Base-by-base conservation (phyloP, 2,113 vertebrate species). In the Junco hyemalis region DNA sequence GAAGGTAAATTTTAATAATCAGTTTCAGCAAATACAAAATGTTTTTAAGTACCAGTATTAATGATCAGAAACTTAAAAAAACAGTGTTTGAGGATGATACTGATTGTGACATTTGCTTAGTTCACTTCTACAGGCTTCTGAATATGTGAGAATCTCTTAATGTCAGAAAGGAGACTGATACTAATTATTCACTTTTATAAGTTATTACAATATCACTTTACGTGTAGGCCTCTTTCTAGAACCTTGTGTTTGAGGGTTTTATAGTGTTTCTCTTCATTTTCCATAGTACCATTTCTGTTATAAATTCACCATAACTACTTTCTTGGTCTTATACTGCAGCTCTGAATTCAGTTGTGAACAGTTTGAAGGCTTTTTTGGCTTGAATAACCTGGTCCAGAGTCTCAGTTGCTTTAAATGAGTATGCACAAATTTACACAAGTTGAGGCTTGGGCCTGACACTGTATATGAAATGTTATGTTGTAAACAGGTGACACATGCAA, bases 401-500 rank as follows among this genome's bases (percentile, higher is more conserved):
- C 82, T 89, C 68, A 81, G 74, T 81, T 90, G 63, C 82, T 95
- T 89, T 86, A 92, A 80, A 76, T 77, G 53, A 88, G 22, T 81
- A 68, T 89, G 79, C 77, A 93, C 74, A 90, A 47, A 92, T 88
- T 82, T 86, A 83, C 59, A 54, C 38, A 65, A 40, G 64, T 77
- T 96, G 90, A 83, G 88, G 56, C 72, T 86, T 78, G 82, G 81
- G 59, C 79, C 82, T 94, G 85, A 91, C 72, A 70, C 86, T 96
- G 87, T 97, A 92, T 93, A 72, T 94, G 92, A 68, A 90, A 97
- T 87, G 90, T 89, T 97, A 96, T 94, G 95, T 96, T 97, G 92
- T 97, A 96, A 97, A 97, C 88, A 94, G 88, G 68, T 96, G 90
- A 96, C 85, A 97, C 93, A 92, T 94, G 94, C 95, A 92, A 97